Conservation (phyloP, 2,113 vertebrate genomes). For the Pelecanoides urinatrix region DNA sequence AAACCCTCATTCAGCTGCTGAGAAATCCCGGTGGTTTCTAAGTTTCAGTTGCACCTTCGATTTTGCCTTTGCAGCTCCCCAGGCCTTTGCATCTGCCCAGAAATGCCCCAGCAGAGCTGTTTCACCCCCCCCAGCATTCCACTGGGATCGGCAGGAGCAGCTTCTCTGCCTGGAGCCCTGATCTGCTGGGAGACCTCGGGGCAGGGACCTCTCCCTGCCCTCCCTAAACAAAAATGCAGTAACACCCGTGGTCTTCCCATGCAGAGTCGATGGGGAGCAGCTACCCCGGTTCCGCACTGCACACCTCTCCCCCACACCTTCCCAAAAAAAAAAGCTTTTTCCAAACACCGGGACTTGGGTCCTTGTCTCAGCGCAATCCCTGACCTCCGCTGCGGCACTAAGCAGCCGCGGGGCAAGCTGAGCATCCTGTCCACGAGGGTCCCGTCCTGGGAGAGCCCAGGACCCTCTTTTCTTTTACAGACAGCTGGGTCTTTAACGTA, state of each 20-base stretch:
- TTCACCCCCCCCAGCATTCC: accelerated
- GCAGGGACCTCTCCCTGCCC: background rate
- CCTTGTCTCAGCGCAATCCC: accelerated
- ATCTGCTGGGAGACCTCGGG: background rate
- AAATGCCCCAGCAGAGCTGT: background rate
- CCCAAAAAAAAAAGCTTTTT: background rate
- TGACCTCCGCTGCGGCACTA: background rate
- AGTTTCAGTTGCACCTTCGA: background rate
- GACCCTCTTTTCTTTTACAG: background rate
- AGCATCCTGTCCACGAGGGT: background rate
- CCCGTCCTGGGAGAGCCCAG: background rate
- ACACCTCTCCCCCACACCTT: background rate
- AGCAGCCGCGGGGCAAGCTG: background rate
- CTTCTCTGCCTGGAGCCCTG: background rate
- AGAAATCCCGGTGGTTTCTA: background rate
- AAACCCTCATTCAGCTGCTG: background rate
- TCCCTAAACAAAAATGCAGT: too few species aligned
- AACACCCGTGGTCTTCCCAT: background rate
- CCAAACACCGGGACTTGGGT: background rate
- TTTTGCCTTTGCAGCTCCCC: background rate
- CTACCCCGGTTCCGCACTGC: too few species aligned
- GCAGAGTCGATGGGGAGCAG: background rate
- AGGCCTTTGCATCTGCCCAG: background rate
- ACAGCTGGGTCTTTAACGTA: background rate
- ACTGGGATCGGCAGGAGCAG: background rate